Evolutionary conservation across 2,888 invertebrate genomes (phyloP).

Genomic region (Acronicta aceris): DNA sequence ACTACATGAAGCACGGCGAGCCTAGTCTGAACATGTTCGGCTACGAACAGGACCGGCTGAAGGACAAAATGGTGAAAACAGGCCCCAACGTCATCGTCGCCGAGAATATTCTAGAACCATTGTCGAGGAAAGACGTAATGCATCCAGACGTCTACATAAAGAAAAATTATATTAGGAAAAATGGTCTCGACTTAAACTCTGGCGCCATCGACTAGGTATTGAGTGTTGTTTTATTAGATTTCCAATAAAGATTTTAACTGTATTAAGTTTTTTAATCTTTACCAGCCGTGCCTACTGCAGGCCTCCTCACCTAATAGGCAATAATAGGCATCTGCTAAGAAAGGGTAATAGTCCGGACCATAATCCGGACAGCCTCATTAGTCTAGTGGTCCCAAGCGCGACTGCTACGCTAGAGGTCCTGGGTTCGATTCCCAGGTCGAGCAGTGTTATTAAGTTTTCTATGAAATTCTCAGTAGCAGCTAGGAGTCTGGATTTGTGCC

Average conservation of each 20-base stretch:
- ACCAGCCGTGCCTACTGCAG: conserved; percentile 3
- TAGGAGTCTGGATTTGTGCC: no score
- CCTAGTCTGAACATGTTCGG: conserved; percentile 71
- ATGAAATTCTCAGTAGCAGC: no score
- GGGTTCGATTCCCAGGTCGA: no score
- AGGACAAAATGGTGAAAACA: conserved; percentile 72
- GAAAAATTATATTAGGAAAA: conserved; percentile 71
- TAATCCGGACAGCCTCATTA: no score
- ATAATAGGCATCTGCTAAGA: no score
- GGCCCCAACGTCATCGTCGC: conserved; percentile 68
- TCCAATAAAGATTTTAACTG: conserved; percentile 26
- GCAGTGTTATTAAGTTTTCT: no score
- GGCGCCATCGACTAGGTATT: conserved; percentile 43
- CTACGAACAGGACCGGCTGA: conserved; percentile 63
- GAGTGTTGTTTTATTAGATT: conserved; percentile 2
- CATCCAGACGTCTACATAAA: conserved; percentile 82
- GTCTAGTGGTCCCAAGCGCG: no score
- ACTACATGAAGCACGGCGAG: conserved; percentile 82
- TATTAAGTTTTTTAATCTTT: background rate
- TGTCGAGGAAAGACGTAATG: conserved; percentile 70
- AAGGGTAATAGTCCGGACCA: no score
- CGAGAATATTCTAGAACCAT: conserved; percentile 63
- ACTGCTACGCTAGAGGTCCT: no score
- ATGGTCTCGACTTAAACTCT: conserved; percentile 59
- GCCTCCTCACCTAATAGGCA: no score